Evolutionary conservation across 2,888 invertebrate genomes (phyloP).

Genomic region (Sinohyriopsis cumingii): DNA sequence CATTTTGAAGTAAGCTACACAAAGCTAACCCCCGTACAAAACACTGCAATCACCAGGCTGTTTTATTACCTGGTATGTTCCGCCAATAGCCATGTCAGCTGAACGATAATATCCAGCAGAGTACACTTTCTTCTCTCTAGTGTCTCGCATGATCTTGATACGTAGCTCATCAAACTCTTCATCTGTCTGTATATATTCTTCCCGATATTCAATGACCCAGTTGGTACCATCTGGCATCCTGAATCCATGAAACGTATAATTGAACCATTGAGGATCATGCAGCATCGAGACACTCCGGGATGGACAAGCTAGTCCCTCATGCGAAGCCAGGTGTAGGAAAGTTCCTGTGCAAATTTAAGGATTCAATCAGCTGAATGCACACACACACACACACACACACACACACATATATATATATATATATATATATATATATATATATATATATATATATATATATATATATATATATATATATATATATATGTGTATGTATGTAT

Average conservation of each 20-base stretch:
- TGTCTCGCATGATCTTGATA: slow-evolving; percentile 32
- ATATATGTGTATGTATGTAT: too few species aligned
- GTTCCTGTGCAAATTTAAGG: slow-evolving; percentile 8
- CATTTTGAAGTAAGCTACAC: too few species aligned
- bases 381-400: too few species aligned
- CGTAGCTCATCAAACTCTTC: slow-evolving; percentile 21
- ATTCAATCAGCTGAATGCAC: too few species aligned
- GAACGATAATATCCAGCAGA: slow-evolving; percentile 31
- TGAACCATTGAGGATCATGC: too few species aligned
- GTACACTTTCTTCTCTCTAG: slow-evolving; percentile 22
- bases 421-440: too few species aligned
- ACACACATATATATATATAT: too few species aligned
- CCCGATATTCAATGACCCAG: slow-evolving; percentile 29
- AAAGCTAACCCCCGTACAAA: too few species aligned
- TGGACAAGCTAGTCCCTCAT: slow-evolving; percentile 18
- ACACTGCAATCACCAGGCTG: too few species aligned
- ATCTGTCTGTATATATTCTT: slow-evolving; percentile 22
- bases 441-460: too few species aligned
- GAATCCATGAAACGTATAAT: too few species aligned
- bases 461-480: too few species aligned
- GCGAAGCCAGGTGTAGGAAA: slow-evolving; percentile 16
- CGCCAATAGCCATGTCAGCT: slow-evolving; percentile 38
- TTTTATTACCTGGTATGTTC: slow-evolving; percentile 30
- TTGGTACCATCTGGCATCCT: slow-evolving; percentile 30
- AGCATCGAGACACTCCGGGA: slow-evolving; percentile 4